Conservation (phyloP, 2,797 vertebrate species). For the Acipenser oxyrinchus region DNA sequence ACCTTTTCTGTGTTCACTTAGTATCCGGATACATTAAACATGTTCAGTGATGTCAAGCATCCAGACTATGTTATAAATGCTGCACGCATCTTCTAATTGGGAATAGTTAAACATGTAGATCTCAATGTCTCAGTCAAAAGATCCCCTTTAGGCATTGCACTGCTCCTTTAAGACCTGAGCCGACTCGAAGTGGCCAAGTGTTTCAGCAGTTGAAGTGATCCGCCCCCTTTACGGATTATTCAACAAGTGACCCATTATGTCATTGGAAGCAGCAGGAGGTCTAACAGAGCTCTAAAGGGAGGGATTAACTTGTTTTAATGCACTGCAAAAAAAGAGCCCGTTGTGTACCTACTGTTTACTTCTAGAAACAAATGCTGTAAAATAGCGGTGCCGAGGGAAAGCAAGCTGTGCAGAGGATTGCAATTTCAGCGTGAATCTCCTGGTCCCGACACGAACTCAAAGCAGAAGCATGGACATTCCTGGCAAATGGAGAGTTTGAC, state of each 20-base stretch:
- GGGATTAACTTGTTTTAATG: not conserved
- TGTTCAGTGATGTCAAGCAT: too few species aligned
- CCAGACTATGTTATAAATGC: too few species aligned
- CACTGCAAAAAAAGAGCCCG: not conserved
- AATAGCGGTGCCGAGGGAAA: not conserved
- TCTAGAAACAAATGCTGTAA: not conserved
- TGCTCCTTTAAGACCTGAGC: constrained; percentile 59
- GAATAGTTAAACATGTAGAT: too few species aligned
- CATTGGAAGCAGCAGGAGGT: constrained; percentile 36
- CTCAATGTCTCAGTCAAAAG: too few species aligned
- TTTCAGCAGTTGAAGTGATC: constrained; percentile 43
- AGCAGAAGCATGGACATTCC: too few species aligned
- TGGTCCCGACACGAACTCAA: too few species aligned
- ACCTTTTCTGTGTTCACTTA: too few species aligned
- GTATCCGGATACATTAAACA: too few species aligned
- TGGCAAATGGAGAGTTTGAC: too few species aligned
- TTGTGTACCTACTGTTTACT: not conserved
- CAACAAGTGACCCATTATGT: constrained; percentile 53
- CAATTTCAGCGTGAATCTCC: too few species aligned
- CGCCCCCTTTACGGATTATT: constrained; percentile 70
- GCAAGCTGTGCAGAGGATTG: not conserved
- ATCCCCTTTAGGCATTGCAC: constrained; percentile 9
- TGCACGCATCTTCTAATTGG: too few species aligned
- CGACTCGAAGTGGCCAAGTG: constrained; percentile 43
- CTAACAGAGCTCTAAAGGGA: constrained; percentile 26